Evolutionary conservation across 2,797 vertebrate genomes (phyloP).

Genomic region (Cossypha polioptera): DNA sequence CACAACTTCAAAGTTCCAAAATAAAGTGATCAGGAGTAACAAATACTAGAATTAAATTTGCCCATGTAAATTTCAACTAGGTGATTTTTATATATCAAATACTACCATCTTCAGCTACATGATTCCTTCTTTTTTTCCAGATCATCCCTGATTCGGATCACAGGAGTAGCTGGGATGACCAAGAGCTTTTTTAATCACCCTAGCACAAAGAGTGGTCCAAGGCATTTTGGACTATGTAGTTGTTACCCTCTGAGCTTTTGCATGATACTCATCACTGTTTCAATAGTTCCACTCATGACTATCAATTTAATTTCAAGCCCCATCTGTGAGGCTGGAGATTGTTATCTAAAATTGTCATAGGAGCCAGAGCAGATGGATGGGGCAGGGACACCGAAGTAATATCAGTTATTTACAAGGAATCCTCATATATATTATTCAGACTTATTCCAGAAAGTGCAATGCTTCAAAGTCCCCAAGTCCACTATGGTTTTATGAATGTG

Average conservation of each 20-base stretch:
- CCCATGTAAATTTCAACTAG: neutral
- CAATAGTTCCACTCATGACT: neutral
- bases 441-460: neutral
- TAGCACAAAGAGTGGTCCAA: neutral
- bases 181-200: neutral
- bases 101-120: neutral
- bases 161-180: neutral
- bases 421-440: neutral
- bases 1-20: neutral
- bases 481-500: neutral
- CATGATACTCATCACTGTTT: neutral
- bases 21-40: neutral
- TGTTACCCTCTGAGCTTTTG: neutral
- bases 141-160: neutral
- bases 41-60: neutral
- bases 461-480: neutral
- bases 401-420: neutral
- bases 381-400: neutral
- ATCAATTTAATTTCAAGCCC: neutral
- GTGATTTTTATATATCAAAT: neutral
- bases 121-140: neutral
- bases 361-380: neutral
- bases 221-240: neutral
- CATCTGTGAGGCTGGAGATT: neutral
- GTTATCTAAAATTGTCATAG: neutral